Evolutionary conservation across 2,113 vertebrate genomes (phyloP).

Genomic region (Heterotis niloticus): DNA sequence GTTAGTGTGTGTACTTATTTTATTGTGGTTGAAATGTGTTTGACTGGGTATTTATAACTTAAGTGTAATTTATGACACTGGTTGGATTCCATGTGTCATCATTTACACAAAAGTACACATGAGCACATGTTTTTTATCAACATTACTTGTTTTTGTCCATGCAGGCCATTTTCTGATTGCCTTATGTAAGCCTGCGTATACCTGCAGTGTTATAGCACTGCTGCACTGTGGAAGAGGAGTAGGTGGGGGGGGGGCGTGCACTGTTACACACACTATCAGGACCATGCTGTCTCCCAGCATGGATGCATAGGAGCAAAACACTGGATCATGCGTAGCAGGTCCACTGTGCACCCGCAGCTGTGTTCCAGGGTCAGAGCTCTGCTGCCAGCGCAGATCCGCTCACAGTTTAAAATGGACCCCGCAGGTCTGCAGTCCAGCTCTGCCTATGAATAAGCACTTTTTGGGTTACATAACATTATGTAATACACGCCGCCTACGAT

Average conservation of each 20-base stretch:
- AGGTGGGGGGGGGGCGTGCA: background rate
- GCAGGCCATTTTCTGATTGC: background rate
- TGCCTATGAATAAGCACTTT: slow-evolving; percentile 25
- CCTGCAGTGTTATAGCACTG: background rate
- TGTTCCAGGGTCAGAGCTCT: background rate
- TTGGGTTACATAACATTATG: slow-evolving; percentile 52
- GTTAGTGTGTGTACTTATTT: background rate
- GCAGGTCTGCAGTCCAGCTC: slow-evolving; percentile 22
- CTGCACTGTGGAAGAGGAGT: background rate
- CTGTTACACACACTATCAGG: background rate
- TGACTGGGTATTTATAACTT: background rate
- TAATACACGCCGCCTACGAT: slow-evolving; percentile 40
- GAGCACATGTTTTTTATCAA: background rate
- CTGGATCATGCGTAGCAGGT: too few relatives aligned
- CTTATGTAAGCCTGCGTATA: slow-evolving; percentile 25
- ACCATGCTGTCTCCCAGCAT: background rate
- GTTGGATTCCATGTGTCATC: too few relatives aligned
- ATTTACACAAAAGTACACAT: too few relatives aligned
- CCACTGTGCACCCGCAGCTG: background rate
- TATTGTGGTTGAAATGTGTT: background rate
- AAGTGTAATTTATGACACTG: background rate
- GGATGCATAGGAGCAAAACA: too few relatives aligned
- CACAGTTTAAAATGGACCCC: background rate
- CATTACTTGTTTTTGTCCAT: background rate
- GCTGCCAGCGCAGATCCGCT: background rate